Evolutionary conservation across 2,113 vertebrate genomes (phyloP), one percentile per base, ranked within the genome.

Genomic region (Callipepla californica): DNA sequence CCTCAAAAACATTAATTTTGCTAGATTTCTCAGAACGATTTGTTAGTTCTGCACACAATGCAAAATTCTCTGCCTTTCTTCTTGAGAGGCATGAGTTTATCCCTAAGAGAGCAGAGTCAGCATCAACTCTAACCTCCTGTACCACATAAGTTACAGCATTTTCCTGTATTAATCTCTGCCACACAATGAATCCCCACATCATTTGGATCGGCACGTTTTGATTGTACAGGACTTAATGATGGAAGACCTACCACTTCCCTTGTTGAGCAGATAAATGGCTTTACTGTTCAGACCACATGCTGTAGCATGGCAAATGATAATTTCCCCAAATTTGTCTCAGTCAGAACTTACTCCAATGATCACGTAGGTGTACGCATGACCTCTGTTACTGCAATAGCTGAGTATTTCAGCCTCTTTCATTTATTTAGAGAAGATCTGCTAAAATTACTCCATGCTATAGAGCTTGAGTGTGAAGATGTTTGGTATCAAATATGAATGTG

Each of bases 401-500:
- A 80, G 67, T 22, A 50, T 59, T 77, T 91, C 45, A 80, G 42
- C 72, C 19, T 88, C 68, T 85, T 91, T 47, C 23, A 6, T 85
- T 87, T 74, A 74, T 80, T 74, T 93, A 80, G 50, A 78, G 22
- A 42, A 78, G 59, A 74, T 63, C 55, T 93, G 72, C 82, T 72
- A 58, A 76, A 83, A 70, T 77, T 85, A 85, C 45, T 74, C 55
- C 34, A 42, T 42, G 45, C 32, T 32, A 59, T 17, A 77, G 59
- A 70, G 50, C 47, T 13, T 62, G 36, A 88, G 63, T 65, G 65
- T 55, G 51, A 92, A 91, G n/a, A 61, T 55, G 67, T 77, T 77
- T 63, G 63, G 22, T 83, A 67, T 21, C 72, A 61, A 80, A 90
- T 32, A 63, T 59, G 42, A 47, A 67, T 9, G 15, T 11, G 22